Evolutionary conservation across 2,113 vertebrate species (phyloP).

Genomic region (Pygoscelis adeliae): DNA sequence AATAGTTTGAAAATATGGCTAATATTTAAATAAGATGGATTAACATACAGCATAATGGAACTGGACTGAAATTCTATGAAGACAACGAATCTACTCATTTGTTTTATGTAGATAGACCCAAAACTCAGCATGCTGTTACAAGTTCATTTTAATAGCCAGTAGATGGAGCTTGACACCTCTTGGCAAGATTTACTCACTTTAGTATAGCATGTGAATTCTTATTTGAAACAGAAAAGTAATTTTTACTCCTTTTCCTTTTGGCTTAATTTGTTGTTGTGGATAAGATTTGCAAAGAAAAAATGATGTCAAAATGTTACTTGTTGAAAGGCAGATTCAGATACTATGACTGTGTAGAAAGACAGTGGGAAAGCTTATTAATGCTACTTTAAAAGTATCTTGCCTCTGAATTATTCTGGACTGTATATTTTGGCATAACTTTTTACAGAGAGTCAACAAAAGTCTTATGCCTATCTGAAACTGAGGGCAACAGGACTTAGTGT

Average conservation of each 20-base stretch:
- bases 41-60: neutral
- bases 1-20: neutral
- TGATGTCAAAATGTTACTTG: neutral
- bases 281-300: neutral
- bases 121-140: neutral
- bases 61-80: neutral
- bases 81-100: neutral
- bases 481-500: neutral
- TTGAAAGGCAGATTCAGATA: neutral
- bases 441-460: neutral
- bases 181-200: neutral
- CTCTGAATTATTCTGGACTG: neutral
- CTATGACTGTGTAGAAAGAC: neutral
- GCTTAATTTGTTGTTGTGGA: neutral
- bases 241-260: neutral
- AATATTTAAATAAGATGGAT: neutral
- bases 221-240: neutral
- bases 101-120: neutral
- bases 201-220: neutral
- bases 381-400: neutral
- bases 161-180: conserved; percentile 48
- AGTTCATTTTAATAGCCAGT: neutral
- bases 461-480: neutral
- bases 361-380: neutral
- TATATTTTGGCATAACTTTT: neutral